Evolutionary conservation across 2,113 vertebrate genomes (phyloP).

Genomic region (Leucoraja erinaceus): DNA sequence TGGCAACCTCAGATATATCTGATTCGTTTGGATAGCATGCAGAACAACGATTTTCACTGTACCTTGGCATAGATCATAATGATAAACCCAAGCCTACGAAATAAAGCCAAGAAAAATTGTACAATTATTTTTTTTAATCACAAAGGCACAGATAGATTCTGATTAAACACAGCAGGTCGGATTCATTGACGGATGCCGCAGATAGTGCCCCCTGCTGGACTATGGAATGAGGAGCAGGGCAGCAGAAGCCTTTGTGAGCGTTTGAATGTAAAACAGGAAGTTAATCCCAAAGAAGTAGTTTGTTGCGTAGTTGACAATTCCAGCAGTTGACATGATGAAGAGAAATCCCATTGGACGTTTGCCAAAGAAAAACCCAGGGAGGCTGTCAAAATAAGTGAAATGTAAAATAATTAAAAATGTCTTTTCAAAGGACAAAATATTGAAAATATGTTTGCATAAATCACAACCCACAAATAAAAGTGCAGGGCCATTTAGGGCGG

Average conservation of each 20-base stretch:
- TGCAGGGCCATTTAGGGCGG: neutral
- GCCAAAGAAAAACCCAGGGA: constrained; percentile 82
- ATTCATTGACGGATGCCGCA: neutral
- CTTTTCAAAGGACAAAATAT: neutral
- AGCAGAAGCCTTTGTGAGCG: constrained; percentile 67
- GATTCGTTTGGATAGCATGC: no score
- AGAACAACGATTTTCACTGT: no score
- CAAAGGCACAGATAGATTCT: neutral
- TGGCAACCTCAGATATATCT: no score
- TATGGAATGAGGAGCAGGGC: constrained; percentile 81
- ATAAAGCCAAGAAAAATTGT: neutral
- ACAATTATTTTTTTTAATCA: neutral
- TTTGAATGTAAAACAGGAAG: constrained; percentile 75
- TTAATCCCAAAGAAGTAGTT: constrained; percentile 60
- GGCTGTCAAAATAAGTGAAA: constrained; percentile 60
- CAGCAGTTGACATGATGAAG: constrained; percentile 79
- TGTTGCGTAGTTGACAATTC: constrained; percentile 78
- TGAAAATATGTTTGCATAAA: neutral
- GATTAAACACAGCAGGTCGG: neutral
- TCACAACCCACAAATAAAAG: neutral
- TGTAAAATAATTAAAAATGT: neutral
- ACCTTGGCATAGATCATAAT: no score
- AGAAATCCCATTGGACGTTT: constrained; percentile 84
- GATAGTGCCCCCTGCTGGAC: neutral
- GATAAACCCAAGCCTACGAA: neutral